Evolutionary conservation across 2,113 vertebrate species (phyloP), one percentile per base, ranked within the genome.

Genomic region (Pterophyllum scalare): DNA sequence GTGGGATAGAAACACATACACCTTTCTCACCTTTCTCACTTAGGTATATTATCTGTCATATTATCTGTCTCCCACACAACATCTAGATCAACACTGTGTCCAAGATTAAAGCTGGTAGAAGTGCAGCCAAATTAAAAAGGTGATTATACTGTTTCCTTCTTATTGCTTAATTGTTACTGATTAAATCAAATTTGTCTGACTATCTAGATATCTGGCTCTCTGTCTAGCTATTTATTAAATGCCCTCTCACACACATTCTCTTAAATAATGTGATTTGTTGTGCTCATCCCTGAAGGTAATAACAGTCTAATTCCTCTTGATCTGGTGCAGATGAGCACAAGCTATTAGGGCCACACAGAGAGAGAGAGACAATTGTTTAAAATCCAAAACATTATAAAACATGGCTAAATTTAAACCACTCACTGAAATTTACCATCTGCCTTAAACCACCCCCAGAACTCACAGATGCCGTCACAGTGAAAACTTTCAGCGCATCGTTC

Each of bases 91-190:
- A 59, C 60, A 83, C 83, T 77, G 19, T 77, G 79, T 26, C 79
- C 80, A 31, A 86, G 88, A 90, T 94, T 93, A 91, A 81, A 87
- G 65, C 38, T 24, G 17, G 33, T 46, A 86, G 83, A 81, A 75
- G 54, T 22, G 1, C 1, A 57, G 38, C 40, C 52, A 93, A 93
- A 92, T 93, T 84, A 94, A 94, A 95, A 92, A 86, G 28, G 19
- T 82, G 85, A 90, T 94, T 93, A 91, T 59, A 38, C 35, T 38
- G 8, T 38, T 75, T 87, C 60, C 65, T 35, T 22, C 22, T 80
- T 56, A 46, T 62, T 79, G 28, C 59, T 46, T 38, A 70, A 22
- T 59, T 19, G 22, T 78, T 59, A 85, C 76, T 59, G 75, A 89
- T 88, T 14, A 19, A 76, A 59, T 88, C 17, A 19, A 76, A 59